phyloP scores from a whole-genome alignment of 2,888 invertebrate species.

The Drosophila atroscutellata region DNA sequence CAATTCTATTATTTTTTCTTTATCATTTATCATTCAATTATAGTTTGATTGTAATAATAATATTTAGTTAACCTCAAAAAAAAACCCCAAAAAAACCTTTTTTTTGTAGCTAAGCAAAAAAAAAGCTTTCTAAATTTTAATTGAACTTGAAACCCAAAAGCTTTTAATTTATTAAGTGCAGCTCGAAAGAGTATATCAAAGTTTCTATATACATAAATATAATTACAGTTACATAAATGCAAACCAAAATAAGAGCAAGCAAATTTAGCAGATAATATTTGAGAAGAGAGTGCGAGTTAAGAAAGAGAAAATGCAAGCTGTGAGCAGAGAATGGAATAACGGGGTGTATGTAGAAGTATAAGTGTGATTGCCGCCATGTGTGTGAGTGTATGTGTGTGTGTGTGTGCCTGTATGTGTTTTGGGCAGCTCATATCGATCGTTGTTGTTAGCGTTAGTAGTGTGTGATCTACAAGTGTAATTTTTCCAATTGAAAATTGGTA shows the following conservation, averaged over 20 bases:
- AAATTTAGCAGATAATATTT: background rate
- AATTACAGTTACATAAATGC: background rate
- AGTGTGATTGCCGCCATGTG: background rate
- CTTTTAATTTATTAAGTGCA: background rate
- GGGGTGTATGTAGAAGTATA: background rate
- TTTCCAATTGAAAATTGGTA: constrained; percentile 7
- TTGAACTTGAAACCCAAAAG: background rate
- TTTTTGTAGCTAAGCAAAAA: no score
- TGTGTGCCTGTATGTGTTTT: background rate
- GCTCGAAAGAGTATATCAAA: background rate
- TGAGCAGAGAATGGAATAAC: background rate
- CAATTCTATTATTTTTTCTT: background rate
- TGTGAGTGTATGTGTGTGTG: background rate
- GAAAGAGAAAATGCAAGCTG: background rate
- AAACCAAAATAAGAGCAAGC: background rate
- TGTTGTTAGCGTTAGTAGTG: constrained; percentile 64
- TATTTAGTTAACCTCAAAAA: no score
- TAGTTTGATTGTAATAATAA: background rate
- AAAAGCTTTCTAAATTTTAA: background rate
- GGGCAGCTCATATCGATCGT: constrained; percentile 72
- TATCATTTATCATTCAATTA: background rate
- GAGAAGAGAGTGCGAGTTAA: background rate
- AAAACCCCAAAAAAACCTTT: no score
- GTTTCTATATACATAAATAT: background rate
- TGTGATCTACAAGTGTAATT: constrained; percentile 26